Evolutionary conservation across 35 echinoderm and acorn worm genomes (phyloP), one percentile per base, ranked within the genome.

Genomic region (Eucidaris tribuloides): DNA sequence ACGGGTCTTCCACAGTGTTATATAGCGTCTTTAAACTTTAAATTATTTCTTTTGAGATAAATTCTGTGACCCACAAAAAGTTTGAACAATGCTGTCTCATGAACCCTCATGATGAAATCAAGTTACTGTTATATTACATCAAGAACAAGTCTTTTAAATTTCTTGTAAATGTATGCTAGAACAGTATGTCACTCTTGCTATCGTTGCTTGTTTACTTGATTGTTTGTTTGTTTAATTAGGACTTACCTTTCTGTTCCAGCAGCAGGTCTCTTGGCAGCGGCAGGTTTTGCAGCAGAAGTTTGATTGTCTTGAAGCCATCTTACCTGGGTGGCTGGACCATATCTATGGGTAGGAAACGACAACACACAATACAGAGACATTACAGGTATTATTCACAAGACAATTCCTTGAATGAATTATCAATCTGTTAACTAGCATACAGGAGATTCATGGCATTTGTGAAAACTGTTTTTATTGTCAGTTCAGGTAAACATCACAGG

Each of bases 281-380:
- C 66, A 23, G 68, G 68, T 44, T 74, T 74, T 42, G 68, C 59
- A 62, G 85, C 59, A 20, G 84, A 41, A 15, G 85, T 58, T 35
- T 91, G 94, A 50, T 91, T 97, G 45, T 99, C 96, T 42, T 99
- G 96, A 36, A 93, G 79, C 96, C 90, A 93, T 89, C 91, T 93
- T 4, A 93, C 96, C 54, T 99, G 96, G 19, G 96, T 99, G 43
- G 96, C 96, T 71, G 96, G 96, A 28, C 96, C 96, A 93, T 99
- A 99, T 55, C 96, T 99, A 46, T 14, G 83, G 57, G 38, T 46
- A 58, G 22, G 57, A 84, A 45, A 82, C 20, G 36, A 28, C 77
- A 42, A 25, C 50, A 81, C 0, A 78, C 11, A 11, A 42, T 31
- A 25, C 50, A 81, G 0, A 78, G n/a, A 11, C 22, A 32, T 52